Conservation (phyloP, 1,140 invertebrate species). For the Drosophila fuyamai region DNA sequence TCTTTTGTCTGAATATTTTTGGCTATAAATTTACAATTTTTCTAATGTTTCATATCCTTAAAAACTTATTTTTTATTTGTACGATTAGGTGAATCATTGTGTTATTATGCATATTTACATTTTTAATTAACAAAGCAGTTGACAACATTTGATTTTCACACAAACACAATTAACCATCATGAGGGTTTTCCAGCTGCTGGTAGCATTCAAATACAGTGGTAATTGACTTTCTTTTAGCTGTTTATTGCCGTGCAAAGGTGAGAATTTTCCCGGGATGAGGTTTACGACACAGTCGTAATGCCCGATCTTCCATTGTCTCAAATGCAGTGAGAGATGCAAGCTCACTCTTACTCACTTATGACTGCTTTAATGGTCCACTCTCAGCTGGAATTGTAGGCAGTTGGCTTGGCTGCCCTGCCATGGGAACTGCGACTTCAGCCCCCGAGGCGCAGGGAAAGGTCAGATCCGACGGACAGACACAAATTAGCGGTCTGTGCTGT, state of each 20-base stretch:
- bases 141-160: constrained; percentile 11
- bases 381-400: constrained; percentile 27
- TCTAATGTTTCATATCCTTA: no score
- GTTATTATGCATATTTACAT: not conserved
- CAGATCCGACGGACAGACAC: constrained; percentile 24
- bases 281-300: constrained; percentile 34
- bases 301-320: constrained; percentile 5
- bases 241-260: constrained; percentile 26
- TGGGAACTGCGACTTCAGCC: constrained; percentile 29
- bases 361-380: constrained; percentile 32
- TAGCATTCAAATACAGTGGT: constrained; percentile 4
- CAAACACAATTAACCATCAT: not conserved
- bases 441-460: constrained; percentile 36
- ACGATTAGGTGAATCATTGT: not conserved
- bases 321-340: constrained; percentile 16
- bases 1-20: not conserved
- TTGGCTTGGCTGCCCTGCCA: constrained; percentile 7
- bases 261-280: constrained; percentile 18
- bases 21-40: no score
- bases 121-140: not conserved
- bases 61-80: no score
- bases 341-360: constrained; percentile 46
- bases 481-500: constrained; percentile 60
- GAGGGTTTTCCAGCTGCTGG: not conserved
- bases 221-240: constrained; percentile 38